These are phyloP conservation scores for Nowickia ferox DNA, from an alignment of 2,888 invertebrate genomes.

Conservation along the genomic window DNA sequence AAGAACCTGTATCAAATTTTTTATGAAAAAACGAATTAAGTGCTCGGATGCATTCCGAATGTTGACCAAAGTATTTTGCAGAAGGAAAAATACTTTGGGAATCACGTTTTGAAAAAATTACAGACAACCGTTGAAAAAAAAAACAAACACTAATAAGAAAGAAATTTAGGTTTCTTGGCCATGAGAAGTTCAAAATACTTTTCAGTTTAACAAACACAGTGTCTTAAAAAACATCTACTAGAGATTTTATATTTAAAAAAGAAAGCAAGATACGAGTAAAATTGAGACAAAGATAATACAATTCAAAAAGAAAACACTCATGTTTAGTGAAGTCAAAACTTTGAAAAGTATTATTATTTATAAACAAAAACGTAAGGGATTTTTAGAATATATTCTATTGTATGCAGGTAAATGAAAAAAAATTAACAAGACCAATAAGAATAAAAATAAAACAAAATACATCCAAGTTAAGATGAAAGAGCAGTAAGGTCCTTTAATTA, in stretches of 20 bases:
- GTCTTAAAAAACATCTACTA: conserved; percentile 44
- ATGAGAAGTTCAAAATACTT: conserved; percentile 44
- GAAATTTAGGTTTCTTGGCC: conserved; percentile 63
- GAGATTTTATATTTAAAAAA: conserved; percentile 1
- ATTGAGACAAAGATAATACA: conserved; percentile 8
- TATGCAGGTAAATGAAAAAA: conserved; percentile 48
- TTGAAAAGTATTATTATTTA: conserved; percentile 55
- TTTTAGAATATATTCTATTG: not conserved
- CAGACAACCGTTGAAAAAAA: conserved; percentile 25
- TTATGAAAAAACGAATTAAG: too few species aligned
- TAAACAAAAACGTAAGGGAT: not conserved
- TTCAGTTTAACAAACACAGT: conserved; percentile 57
- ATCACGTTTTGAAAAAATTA: not conserved
- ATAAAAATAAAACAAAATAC: not conserved
- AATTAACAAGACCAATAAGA: not conserved
- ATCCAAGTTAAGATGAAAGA: not conserved
- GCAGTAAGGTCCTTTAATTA: too few species aligned
- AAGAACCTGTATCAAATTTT: too few species aligned
- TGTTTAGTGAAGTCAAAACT: conserved; percentile 51
- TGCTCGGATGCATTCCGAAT: too few species aligned
- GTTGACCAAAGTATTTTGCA: too few species aligned
- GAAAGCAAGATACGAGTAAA: conserved; percentile 5
- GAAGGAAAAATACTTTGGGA: not conserved
- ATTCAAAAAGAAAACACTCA: not conserved
- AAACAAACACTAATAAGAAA: not conserved